These are phyloP conservation scores for Vidua macroura DNA, from an alignment of 2,113 vertebrate species.

Conservation along the genomic window DNA sequence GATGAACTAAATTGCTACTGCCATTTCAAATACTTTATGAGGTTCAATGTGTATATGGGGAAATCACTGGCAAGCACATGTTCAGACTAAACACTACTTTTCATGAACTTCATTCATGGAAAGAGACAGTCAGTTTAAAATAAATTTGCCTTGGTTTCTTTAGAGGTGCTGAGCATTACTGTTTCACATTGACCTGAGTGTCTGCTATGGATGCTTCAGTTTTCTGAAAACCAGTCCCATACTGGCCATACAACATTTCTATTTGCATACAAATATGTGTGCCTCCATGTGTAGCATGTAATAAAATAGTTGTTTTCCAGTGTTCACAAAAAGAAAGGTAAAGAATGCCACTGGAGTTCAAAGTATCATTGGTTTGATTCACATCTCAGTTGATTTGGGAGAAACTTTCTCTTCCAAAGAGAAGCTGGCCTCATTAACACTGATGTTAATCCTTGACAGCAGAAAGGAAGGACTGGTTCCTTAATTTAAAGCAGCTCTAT, in stretches of 20 bases:
- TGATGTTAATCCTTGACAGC: constrained; percentile 24
- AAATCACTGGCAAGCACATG: not conserved
- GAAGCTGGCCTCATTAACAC: constrained; percentile 15
- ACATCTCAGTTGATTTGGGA: not conserved
- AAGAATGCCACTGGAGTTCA: not conserved
- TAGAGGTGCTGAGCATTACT: not conserved
- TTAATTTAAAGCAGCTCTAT: constrained; percentile 34
- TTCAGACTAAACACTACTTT: not conserved
- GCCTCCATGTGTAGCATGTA: not conserved
- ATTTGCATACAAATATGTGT: not conserved
- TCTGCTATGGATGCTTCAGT: not conserved
- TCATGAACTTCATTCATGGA: not conserved
- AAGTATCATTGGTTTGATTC: not conserved
- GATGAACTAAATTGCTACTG: not conserved
- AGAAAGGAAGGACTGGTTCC: not conserved
- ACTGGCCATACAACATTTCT: not conserved
- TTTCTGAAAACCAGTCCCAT: not conserved
- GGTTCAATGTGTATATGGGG: not conserved
- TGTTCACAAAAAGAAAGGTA: not conserved
- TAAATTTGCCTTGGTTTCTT: not conserved
- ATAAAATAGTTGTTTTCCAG: not conserved
- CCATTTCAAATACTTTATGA: not conserved
- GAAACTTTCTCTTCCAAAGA: not conserved
- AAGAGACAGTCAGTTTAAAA: not conserved
- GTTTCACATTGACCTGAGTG: not conserved